These are phyloP conservation scores for Leptinotarsa juncta DNA, from an alignment of 2,888 invertebrate genomes.

Conservation along the genomic window DNA sequence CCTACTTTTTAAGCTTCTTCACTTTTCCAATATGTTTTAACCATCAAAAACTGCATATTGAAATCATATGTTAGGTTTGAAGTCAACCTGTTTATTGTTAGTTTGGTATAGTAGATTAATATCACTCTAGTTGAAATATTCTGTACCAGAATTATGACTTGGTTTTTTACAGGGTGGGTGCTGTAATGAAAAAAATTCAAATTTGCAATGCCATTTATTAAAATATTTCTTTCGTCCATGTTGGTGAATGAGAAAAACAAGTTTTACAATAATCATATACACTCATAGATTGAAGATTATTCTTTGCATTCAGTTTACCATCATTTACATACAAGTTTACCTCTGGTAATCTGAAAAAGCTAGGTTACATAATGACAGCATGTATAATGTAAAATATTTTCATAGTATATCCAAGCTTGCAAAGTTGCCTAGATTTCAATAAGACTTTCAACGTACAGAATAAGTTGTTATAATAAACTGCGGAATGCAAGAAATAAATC, in stretches of 20 bases:
- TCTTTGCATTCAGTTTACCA: slow-evolving; percentile 21
- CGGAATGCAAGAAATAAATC: neutral
- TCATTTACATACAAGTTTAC: neutral
- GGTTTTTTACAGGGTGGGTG: neutral
- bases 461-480: neutral
- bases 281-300: slow-evolving; percentile 18
- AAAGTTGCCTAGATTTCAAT: neutral
- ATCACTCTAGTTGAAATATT: too few relatives aligned
- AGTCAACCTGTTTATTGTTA: too few relatives aligned
- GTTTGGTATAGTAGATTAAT: too few relatives aligned
- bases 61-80: too few relatives aligned
- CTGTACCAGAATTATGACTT: neutral
- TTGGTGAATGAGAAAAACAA: slow-evolving; percentile 47
- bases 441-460: too few relatives aligned
- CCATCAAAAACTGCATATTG: too few relatives aligned
- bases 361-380: neutral
- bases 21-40: too few relatives aligned
- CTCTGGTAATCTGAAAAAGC: neutral
- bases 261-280: slow-evolving; percentile 21
- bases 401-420: neutral
- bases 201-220: slow-evolving; percentile 50
- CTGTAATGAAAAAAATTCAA: neutral
- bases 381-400: neutral
- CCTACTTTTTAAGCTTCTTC: too few relatives aligned
- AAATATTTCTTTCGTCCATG: slow-evolving; percentile 53